Evolutionary conservation across 1,140 invertebrate genomes (phyloP).

Genomic region (Saccostrea cuccullata): DNA sequence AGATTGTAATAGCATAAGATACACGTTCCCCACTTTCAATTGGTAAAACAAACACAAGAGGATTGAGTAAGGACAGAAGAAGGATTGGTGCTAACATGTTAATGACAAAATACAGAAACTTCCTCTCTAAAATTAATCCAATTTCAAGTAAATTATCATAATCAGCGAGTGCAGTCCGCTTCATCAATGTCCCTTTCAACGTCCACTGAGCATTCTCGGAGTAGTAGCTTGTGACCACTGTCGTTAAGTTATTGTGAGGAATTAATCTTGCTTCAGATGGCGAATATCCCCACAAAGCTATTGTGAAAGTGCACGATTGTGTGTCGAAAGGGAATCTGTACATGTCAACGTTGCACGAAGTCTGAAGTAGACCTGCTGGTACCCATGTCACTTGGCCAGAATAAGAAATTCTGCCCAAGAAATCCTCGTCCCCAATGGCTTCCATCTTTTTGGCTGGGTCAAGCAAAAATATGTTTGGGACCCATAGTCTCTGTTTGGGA

Average conservation of each 20-base stretch:
- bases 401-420: not conserved
- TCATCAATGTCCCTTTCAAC: not conserved
- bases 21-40: slow-evolving; percentile 82
- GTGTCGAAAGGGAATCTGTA: slow-evolving; percentile 43
- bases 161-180: not conserved
- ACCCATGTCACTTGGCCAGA: not conserved
- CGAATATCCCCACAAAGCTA: slow-evolving; percentile 11
- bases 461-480: slow-evolving; percentile 15
- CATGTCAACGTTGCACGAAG: slow-evolving; percentile 38
- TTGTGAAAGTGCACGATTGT: slow-evolving; percentile 27
- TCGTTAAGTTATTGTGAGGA: not conserved
- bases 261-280: not conserved
- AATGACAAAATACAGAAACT: slow-evolving; percentile 78
- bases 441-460: slow-evolving; percentile 10
- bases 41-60: slow-evolving; percentile 81
- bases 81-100: slow-evolving; percentile 82
- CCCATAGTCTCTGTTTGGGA: slow-evolving; percentile 24
- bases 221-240: not conserved
- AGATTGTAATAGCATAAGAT: slow-evolving; percentile 81
- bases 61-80: slow-evolving; percentile 81
- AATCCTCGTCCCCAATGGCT: not conserved
- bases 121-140: slow-evolving; percentile 46
- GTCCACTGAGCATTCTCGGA: slow-evolving; percentile 39
- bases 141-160: slow-evolving; percentile 2
- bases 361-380: not conserved